These are phyloP conservation scores for Kryptopterus vitreolus DNA, from an alignment of 2,797 vertebrate species.

Conservation along the genomic window DNA sequence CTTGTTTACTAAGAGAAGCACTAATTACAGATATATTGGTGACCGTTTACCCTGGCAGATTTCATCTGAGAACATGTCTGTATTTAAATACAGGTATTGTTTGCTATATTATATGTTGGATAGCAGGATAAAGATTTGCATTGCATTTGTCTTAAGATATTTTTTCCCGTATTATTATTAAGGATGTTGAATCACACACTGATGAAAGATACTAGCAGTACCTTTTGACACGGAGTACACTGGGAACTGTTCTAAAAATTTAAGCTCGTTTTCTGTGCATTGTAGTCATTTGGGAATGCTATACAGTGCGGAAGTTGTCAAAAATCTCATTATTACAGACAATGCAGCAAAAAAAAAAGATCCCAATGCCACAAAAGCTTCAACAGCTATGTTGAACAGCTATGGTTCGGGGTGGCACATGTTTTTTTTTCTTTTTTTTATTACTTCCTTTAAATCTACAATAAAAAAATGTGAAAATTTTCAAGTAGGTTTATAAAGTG, in stretches of 20 bases:
- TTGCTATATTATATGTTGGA: neutral
- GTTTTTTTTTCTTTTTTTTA: neutral
- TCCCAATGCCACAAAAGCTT: neutral
- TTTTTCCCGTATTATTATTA: conserved; percentile 9
- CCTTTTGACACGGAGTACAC: neutral
- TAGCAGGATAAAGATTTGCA: neutral
- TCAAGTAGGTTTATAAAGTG: conserved; percentile 6
- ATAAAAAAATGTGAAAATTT: conserved; percentile 13
- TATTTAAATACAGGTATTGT: neutral
- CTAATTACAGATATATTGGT: neutral
- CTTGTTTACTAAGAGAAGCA: neutral
- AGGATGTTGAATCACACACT: neutral
- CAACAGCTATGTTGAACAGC: conserved; percentile 3
- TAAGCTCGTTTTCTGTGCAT: neutral
- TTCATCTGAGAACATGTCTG: neutral
- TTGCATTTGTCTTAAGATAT: neutral
- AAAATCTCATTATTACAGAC: conserved; percentile 20
- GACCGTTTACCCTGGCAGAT: neutral
- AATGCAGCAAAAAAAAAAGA: conserved; percentile 12
- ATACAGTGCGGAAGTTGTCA: neutral
- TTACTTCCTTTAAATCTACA: conserved; percentile 9
- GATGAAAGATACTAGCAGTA: neutral
- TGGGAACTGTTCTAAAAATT: neutral
- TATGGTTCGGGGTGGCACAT: neutral
- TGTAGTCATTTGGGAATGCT: neutral